Conservation (phyloP, 2,888 invertebrate species). For the Mycalesis mineus region DNA sequence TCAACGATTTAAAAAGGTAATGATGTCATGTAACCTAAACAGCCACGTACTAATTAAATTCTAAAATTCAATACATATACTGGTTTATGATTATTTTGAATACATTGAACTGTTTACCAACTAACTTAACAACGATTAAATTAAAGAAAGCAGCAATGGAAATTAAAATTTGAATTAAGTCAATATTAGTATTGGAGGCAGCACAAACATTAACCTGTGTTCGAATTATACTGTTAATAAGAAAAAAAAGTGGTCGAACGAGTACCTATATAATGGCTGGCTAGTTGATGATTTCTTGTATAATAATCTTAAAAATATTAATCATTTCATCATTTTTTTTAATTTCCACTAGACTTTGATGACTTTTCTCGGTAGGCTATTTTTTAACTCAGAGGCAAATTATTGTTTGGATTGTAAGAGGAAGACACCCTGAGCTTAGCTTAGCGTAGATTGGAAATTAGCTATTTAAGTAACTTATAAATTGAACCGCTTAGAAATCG, state of each 20-base stretch:
- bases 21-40: constrained; percentile 21
- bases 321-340: no score
- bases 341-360: no score
- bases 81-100: neutral
- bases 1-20: constrained; percentile 14
- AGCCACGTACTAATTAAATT: neutral
- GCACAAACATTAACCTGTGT: constrained; percentile 17
- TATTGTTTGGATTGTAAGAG: no score
- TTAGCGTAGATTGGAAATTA: no score
- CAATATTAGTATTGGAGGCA: neutral
- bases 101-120: neutral
- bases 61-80: neutral
- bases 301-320: no score
- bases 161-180: neutral
- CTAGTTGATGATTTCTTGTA: no score
- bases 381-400: no score
- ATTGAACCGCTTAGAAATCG: no score
- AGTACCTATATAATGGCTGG: constrained; percentile 3
- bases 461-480: no score
- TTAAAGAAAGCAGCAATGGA: neutral
- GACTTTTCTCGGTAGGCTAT: no score
- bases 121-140: neutral
- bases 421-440: no score
- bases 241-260: constrained; percentile 18
- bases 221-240: constrained; percentile 18